phyloP scores from a whole-genome alignment of 2,888 invertebrate species.

The Phengaris alcon region DNA sequence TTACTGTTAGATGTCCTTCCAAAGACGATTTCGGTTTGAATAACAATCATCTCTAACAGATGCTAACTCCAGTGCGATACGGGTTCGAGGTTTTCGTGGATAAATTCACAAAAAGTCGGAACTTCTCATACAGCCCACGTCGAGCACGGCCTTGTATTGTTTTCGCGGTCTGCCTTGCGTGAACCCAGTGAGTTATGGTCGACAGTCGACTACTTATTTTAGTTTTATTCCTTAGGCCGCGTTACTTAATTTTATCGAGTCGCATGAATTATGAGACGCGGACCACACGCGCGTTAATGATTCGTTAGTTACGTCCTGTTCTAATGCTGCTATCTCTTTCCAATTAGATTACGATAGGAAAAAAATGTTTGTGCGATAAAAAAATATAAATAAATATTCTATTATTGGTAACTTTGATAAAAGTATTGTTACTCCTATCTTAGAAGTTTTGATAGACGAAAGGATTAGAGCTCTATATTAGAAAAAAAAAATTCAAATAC shows the following conservation, averaged over 20 bases:
- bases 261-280: conserved; percentile 74
- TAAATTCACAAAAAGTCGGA: conserved; percentile 23
- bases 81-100: not conserved
- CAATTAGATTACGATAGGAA: not conserved
- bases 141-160: conserved; percentile 73
- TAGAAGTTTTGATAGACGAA: not conserved
- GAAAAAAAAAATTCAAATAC: too few relatives aligned
- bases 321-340: conserved; percentile 30
- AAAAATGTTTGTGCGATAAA: not conserved
- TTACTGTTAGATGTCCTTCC: too few relatives aligned
- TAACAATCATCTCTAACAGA: not conserved
- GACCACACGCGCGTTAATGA: conserved; percentile 77
- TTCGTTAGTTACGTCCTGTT: conserved; percentile 55
- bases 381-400: not conserved
- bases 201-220: conserved; percentile 75
- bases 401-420: too few relatives aligned
- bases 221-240: conserved; percentile 70
- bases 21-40: not conserved
- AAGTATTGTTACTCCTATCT: not conserved
- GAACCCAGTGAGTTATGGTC: conserved; percentile 75
- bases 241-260: conserved; percentile 79
- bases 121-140: conserved; percentile 36
- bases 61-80: not conserved
- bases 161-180: conserved; percentile 74
- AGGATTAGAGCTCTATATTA: not conserved